Evolutionary conservation across 2,797 vertebrate species (phyloP).

Genomic region (Leptodactylus fallax): DNA sequence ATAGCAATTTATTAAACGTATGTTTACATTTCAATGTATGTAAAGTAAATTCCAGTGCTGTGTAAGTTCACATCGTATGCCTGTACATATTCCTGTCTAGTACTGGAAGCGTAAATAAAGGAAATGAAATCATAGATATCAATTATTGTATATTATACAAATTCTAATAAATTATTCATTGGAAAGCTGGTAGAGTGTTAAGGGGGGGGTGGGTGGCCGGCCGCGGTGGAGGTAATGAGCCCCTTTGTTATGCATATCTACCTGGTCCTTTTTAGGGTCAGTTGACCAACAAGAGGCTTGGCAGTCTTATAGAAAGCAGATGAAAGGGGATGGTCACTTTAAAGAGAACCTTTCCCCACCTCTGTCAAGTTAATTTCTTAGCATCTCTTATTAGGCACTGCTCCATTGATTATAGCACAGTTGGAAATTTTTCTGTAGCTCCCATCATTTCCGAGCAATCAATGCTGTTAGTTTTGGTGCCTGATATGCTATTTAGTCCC

Average conservation of each 20-base stretch:
- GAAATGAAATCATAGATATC: slow-evolving; percentile 67
- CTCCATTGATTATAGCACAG: no score
- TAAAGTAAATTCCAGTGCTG: slow-evolving; percentile 63
- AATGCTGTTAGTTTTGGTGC: no score
- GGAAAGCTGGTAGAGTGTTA: rapidly evolving
- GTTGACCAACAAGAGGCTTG: not conserved
- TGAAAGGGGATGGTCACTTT: no score
- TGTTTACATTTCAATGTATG: slow-evolving; percentile 73
- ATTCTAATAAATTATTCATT: slow-evolving; percentile 70
- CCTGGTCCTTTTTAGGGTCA: not conserved
- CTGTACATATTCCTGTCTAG: slow-evolving; percentile 72
- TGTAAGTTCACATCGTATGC: slow-evolving; percentile 69
- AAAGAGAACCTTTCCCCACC: no score
- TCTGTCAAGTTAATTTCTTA: no score
- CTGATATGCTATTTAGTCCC: no score
- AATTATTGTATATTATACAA: slow-evolving; percentile 74
- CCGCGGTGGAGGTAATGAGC: no score
- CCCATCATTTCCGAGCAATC: no score
- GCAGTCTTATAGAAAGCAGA: not conserved
- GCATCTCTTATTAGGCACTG: no score
- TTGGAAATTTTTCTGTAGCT: no score
- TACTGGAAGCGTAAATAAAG: slow-evolving; percentile 62
- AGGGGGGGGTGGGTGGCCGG: no score
- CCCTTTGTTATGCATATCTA: not conserved
- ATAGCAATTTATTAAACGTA: slow-evolving; percentile 38